These are phyloP conservation scores for Albula glossodonta DNA, from an alignment of 2,113 vertebrate species.

Conservation along the genomic window DNA sequence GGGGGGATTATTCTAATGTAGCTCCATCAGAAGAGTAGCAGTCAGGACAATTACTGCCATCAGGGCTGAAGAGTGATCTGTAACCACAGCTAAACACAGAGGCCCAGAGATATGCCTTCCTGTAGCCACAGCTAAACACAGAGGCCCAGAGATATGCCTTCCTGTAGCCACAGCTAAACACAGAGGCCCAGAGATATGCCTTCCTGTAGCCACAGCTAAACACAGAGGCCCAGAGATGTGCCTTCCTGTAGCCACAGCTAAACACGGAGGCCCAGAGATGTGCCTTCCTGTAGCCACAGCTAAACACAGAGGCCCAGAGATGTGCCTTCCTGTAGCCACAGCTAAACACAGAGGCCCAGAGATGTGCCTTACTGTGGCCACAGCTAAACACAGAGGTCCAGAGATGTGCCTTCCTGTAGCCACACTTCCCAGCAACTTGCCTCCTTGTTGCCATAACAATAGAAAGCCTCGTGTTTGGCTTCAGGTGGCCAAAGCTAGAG, in stretches of 20 bases:
- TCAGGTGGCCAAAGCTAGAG: constrained; percentile 80
- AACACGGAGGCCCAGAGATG: constrained; percentile 65
- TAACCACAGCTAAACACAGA: constrained; percentile 80
- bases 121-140: constrained; percentile 81
- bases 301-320: constrained; percentile 69
- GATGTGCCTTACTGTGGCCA: constrained; percentile 67
- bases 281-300: constrained; percentile 74
- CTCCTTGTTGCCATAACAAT: too few relatives aligned
- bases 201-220: constrained; percentile 79
- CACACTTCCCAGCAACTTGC: constrained; percentile 73
- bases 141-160: constrained; percentile 42
- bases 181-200: constrained; percentile 51
- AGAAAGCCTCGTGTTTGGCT: constrained; percentile 33
- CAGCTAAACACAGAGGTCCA: constrained; percentile 74
- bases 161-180: constrained; percentile 82
- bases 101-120: constrained; percentile 48
- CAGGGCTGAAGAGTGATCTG: constrained; percentile 78
- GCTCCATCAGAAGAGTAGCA: constrained; percentile 73
- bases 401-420: constrained; percentile 64
- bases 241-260: constrained; percentile 76
- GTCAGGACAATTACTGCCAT: constrained; percentile 80
- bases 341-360: constrained; percentile 71
- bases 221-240: constrained; percentile 58
- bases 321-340: constrained; percentile 71
- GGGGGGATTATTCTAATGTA: constrained; percentile 79